Conservation (phyloP, 2,888 invertebrate genomes). For the Iphiclides podalirius region DNA sequence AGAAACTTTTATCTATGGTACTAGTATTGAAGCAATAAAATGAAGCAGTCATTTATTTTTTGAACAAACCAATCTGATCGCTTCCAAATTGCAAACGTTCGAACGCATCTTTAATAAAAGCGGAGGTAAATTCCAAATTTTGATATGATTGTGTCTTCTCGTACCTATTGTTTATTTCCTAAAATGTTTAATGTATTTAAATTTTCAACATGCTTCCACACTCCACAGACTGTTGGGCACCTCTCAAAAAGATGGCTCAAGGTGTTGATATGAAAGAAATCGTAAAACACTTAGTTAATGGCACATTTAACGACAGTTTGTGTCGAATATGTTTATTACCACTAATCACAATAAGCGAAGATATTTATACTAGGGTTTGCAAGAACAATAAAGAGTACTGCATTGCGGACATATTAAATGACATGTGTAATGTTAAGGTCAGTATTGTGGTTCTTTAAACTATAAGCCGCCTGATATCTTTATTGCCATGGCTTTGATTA, state of each 20-base stretch:
- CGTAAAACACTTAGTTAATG: constrained; percentile 58
- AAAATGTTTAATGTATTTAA: neutral
- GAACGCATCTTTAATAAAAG: constrained; percentile 39
- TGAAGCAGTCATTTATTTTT: neutral
- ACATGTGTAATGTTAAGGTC: constrained; percentile 50
- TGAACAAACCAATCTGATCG: constrained; percentile 13
- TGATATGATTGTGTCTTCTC: constrained; percentile 2
- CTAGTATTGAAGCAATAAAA: neutral
- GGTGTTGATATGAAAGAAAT: constrained; percentile 48
- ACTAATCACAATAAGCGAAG: constrained; percentile 46
- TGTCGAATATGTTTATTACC: constrained; percentile 60
- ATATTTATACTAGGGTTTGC: constrained; percentile 58
- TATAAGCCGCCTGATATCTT: no score
- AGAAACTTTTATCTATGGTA: neutral
- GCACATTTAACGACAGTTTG: constrained; percentile 50
- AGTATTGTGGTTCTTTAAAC: neutral
- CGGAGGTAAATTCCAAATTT: constrained; percentile 46
- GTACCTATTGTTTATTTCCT: constrained; percentile 23
- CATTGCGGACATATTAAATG: constrained; percentile 54
- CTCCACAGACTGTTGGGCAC: constrained; percentile 14
- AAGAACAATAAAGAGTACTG: constrained; percentile 56
- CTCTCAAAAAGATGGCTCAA: constrained; percentile 53
- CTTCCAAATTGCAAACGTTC: constrained; percentile 17
- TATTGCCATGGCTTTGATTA: no score
- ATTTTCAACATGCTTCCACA: neutral